Base-by-base conservation (phyloP, 2,888 invertebrate species). In the Cecidostiba fungosa region DNA sequence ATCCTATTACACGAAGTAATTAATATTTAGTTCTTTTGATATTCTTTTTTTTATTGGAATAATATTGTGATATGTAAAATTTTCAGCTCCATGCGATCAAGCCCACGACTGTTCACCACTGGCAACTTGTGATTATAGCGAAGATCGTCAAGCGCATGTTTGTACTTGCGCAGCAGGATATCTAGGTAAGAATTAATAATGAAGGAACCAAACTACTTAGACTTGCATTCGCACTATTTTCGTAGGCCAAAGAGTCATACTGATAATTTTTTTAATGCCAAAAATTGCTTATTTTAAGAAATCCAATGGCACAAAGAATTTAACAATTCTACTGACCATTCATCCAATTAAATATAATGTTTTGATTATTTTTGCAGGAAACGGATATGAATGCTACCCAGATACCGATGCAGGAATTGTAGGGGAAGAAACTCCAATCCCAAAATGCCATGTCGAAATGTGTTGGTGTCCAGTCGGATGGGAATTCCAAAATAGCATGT, bases 381-480 rank as follows among this genome's bases (percentile, higher is more conserved):
- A 95, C 89, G 95, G 95, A 47, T 94, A 94, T 88, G 91, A 90
- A 59, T 95, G 95, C 89, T 91, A 90, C 74, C 89, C 91, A 47
- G 90, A 91, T 62, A 82, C 88, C 26, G 91, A 91, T 29, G 89
- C 89, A n/a, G 89, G 91, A 50, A 89, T 89, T 36, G 87, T 88
- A 82, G 85, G 89, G 74, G 88, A 84, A 32, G 89, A 86, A 79
- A 89, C 89, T 47, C 92, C 91, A 59, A 88, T 88, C 85, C 92
- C 92, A 3, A 90, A 91, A 73, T 95, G 95, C 89, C 87, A 94
- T 3, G 86, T 92, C 3, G 94, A 92, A 39, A 89, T 92, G 84
- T 96, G 96, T 90, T 95, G 94, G 93, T 96, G 97, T 92, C 94
- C 94, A 5, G 88, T 89, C 47, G 95, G 95, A 23, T 96, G 94